phyloP scores from a whole-genome alignment of 2,888 invertebrate species.

The Dynastes tityus region DNA sequence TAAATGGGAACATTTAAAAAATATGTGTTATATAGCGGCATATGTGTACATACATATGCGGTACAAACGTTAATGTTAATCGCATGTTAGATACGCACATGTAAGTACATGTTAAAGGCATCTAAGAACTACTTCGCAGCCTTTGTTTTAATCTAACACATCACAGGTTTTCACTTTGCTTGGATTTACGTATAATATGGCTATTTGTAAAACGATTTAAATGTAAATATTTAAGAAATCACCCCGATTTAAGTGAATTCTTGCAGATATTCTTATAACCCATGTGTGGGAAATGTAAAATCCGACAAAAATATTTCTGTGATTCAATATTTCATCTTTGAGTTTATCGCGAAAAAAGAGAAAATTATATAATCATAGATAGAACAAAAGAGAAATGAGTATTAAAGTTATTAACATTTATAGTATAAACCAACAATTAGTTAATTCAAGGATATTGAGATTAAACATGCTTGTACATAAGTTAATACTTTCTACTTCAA shows the following conservation, averaged over 20 bases:
- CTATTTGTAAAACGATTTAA: not conserved
- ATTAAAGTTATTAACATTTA: no score
- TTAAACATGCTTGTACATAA: constrained; percentile 26
- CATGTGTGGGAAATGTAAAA: no score
- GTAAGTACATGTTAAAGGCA: constrained; percentile 1
- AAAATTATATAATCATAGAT: no score
- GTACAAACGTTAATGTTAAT: not conserved
- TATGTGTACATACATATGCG: constrained; percentile 4
- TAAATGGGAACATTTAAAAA: constrained; percentile 1
- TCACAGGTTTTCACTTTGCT: constrained; percentile 13
- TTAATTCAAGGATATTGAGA: not conserved
- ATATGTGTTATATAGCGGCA: not conserved
- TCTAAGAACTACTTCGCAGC: not conserved
- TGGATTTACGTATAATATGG: not conserved
- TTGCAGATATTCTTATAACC: no score
- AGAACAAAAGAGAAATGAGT: no score
- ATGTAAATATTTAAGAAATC: constrained; percentile 7
- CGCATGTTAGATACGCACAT: not conserved
- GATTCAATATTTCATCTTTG: no score
- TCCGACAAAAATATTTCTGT: no score
- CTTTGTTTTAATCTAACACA: constrained; percentile 5
- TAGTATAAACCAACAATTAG: no score
- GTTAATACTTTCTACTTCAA: not conserved
- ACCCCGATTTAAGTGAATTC: not conserved
- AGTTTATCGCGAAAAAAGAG: no score